Evolutionary conservation across 2,888 invertebrate species (phyloP).

Genomic region (Chrysina gloriosa): DNA sequence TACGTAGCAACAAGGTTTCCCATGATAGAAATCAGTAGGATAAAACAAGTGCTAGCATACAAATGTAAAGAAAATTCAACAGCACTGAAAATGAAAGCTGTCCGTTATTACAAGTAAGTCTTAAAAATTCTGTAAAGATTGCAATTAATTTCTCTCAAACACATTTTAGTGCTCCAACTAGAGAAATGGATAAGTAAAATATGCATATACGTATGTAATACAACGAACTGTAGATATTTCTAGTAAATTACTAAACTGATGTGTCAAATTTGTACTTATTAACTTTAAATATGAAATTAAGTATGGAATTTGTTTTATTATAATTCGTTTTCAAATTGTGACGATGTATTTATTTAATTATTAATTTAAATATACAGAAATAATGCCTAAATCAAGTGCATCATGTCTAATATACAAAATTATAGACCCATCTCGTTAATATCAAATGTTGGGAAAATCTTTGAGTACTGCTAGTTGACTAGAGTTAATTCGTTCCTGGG

Average conservation of each 20-base stretch:
- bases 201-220: constrained; percentile 20
- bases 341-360: constrained; percentile 38
- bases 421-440: too few relatives aligned
- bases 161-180: constrained; percentile 38
- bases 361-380: constrained; percentile 5
- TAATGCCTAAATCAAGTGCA: background rate
- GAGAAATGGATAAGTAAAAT: constrained; percentile 39
- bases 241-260: constrained; percentile 37
- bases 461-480: too few relatives aligned
- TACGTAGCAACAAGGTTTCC: constrained; percentile 81
- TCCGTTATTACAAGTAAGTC: constrained; percentile 69
- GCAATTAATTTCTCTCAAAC: background rate
- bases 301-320: constrained; percentile 21
- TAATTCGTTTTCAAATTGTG: constrained; percentile 24
- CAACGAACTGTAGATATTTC: constrained; percentile 37
- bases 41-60: constrained; percentile 81
- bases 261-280: constrained; percentile 38
- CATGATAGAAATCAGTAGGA: constrained; percentile 78
- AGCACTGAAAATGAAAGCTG: constrained; percentile 79
- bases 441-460: too few relatives aligned
- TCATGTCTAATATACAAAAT: too few relatives aligned
- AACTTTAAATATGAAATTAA: background rate
- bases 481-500: too few relatives aligned
- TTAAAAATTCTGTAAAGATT: background rate
- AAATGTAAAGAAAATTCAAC: constrained; percentile 84